These are phyloP conservation scores for Heliconius sara DNA, from an alignment of 2,888 invertebrate species.

Conservation along the genomic window DNA sequence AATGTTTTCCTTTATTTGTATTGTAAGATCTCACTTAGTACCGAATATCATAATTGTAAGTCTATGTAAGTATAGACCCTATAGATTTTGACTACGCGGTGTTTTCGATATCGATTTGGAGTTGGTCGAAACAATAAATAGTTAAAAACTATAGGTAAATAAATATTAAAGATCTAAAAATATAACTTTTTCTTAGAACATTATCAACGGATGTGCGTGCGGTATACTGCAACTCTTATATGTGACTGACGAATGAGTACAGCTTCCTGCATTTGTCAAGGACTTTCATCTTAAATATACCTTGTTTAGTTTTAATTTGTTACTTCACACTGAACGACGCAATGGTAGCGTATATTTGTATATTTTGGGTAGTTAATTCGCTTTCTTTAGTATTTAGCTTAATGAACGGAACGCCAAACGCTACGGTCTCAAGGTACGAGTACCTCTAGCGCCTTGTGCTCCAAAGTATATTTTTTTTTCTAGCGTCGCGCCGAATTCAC, in stretches of 20 bases:
- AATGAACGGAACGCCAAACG: no score
- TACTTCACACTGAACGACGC: not conserved
- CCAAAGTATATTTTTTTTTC: no score
- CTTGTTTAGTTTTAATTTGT: not conserved
- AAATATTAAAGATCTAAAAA: not conserved
- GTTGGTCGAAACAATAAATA: not conserved
- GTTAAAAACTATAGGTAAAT: not conserved
- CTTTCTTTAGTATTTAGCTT: not conserved
- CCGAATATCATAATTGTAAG: no score
- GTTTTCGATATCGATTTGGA: no score
- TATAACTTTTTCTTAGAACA: constrained; percentile 1
- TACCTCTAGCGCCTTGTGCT: no score
- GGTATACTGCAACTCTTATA: constrained; percentile 17
- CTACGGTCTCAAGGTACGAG: no score
- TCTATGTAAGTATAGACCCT: no score
- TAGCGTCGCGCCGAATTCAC: no score
- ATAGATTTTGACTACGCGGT: no score
- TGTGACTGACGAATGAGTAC: constrained; percentile 32
- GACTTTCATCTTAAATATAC: constrained; percentile 1
- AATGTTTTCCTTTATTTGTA: no score
- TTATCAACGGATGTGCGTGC: constrained; percentile 21
- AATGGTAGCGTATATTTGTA: not conserved
- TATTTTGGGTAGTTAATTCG: not conserved
- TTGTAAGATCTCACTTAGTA: no score
- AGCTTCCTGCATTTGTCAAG: constrained; percentile 34